Evolutionary conservation across 2,888 invertebrate genomes (phyloP).

Genomic region (Phaonia tiefii): DNA sequence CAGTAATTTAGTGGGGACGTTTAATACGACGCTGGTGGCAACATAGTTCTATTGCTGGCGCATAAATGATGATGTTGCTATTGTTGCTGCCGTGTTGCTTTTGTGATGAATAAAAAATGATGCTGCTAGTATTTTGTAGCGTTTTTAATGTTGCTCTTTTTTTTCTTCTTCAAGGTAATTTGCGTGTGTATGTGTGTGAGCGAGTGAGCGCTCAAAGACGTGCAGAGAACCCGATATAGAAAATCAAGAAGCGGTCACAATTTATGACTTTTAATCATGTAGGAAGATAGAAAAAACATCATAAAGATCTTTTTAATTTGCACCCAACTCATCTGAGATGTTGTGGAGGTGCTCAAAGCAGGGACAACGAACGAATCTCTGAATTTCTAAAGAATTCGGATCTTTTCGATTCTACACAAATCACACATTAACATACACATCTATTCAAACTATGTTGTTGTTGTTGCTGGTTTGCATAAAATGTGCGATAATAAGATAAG

Average conservation of each 20-base stretch:
- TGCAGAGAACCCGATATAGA: neutral
- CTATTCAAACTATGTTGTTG: too few species aligned
- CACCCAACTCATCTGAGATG: slow-evolving; percentile 14
- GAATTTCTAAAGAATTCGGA: slow-evolving; percentile 8
- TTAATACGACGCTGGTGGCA: too few species aligned
- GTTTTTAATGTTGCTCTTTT: slow-evolving; percentile 37
- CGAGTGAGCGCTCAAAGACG: neutral
- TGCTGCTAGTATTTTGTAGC: slow-evolving; percentile 42
- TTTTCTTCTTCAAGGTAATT: slow-evolving; percentile 49
- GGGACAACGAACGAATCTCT: too few species aligned
- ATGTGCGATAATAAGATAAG: neutral
- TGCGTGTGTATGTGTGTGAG: neutral
- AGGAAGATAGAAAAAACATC: slow-evolving; percentile 31
- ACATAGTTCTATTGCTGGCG: neutral
- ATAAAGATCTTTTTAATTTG: slow-evolving; percentile 13
- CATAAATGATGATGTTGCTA: neutral
- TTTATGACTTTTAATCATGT: slow-evolving; percentile 47
- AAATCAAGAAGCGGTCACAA: slow-evolving; percentile 22
- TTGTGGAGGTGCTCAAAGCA: too few species aligned
- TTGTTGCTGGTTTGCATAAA: neutral
- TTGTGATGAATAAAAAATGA: slow-evolving; percentile 34
- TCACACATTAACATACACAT: neutral
- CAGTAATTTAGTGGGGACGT: too few species aligned
- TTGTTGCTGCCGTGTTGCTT: slow-evolving; percentile 4
- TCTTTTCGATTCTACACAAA: slow-evolving; percentile 6